Conservation (phyloP, 2,888 invertebrate species). For the Melinopterus prodromus region DNA sequence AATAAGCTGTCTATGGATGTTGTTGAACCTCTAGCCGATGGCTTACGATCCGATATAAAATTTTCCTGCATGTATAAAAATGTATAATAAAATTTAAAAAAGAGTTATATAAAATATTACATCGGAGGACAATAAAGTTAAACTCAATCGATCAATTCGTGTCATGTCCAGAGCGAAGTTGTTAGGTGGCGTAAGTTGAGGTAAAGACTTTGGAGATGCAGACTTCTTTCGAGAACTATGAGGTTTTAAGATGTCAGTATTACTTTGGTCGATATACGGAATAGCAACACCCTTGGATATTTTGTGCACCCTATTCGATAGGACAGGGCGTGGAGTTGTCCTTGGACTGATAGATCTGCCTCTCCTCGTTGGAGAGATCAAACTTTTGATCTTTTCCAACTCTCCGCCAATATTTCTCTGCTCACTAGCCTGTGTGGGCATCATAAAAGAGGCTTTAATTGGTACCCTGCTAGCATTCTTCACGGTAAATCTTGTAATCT, state of each 20-base stretch:
- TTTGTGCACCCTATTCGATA: constrained; percentile 26
- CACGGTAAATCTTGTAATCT: constrained; percentile 40
- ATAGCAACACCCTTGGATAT: constrained; percentile 28
- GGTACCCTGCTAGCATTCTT: constrained; percentile 30
- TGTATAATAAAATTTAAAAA: neutral
- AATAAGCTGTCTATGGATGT: constrained; percentile 39
- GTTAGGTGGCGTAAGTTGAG: constrained; percentile 20
- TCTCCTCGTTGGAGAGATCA: constrained; percentile 51
- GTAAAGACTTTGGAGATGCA: neutral
- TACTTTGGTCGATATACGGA: constrained; percentile 41
- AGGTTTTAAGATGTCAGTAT: constrained; percentile 31
- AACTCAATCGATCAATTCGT: constrained; percentile 40
- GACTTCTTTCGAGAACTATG: neutral
- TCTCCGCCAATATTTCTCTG: constrained; percentile 52
- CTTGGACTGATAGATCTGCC: constrained; percentile 53
- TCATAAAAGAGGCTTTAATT: constrained; percentile 51
- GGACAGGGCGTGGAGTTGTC: constrained; percentile 12
- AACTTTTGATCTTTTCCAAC: constrained; percentile 46
- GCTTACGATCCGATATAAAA: constrained; percentile 28
- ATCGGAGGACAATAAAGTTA: constrained; percentile 38
- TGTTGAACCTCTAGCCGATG: constrained; percentile 27
- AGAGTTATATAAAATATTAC: constrained; percentile 28
- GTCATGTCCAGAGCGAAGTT: constrained; percentile 40
- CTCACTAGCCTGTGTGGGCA: constrained; percentile 55
- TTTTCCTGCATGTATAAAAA: constrained; percentile 33